A percentile compares a stretch with the other conserved stretches of the same genome.
Conservation (phyloP, 2,797 vertebrate species). For the Somateria mollissima region DNA sequence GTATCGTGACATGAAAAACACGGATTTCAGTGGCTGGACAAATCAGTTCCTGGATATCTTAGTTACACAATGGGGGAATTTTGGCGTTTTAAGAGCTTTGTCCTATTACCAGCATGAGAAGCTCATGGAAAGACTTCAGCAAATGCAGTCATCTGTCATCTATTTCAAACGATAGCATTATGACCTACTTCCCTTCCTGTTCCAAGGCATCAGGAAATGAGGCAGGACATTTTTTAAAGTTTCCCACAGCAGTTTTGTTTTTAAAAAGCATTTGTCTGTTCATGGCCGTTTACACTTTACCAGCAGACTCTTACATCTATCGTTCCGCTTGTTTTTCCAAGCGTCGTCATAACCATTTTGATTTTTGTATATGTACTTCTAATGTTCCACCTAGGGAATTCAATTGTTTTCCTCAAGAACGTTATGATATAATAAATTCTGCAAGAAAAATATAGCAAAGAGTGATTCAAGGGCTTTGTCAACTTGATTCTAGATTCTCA, state of each 20-base stretch:
- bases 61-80: background rate
- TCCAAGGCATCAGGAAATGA: conserved; percentile 42
- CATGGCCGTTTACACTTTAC: background rate
- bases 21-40: background rate
- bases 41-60: conserved; percentile 18
- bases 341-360: background rate
- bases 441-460: background rate
- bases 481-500: background rate
- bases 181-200: conserved; percentile 58
- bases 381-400: background rate
- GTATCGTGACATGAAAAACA: background rate
- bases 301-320: background rate
- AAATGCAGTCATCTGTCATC: background rate
- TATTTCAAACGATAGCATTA: background rate
- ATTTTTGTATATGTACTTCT: background rate
- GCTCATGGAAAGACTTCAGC: conserved; percentile 7
- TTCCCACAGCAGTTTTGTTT: conserved; percentile 37
- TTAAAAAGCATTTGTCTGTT: background rate
- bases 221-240: background rate
- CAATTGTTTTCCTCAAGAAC: rapidly evolving
- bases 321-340: background rate
- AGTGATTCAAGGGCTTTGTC: background rate
- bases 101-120: background rate
- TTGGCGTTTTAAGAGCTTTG: conserved; percentile 43
- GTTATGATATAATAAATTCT: background rate